Percentiles rank a stretch among this genome's conserved stretches.
phyloP scores from a whole-genome alignment of 64 coral and sea anemone genomes.

The Trachythela sp. region DNA sequence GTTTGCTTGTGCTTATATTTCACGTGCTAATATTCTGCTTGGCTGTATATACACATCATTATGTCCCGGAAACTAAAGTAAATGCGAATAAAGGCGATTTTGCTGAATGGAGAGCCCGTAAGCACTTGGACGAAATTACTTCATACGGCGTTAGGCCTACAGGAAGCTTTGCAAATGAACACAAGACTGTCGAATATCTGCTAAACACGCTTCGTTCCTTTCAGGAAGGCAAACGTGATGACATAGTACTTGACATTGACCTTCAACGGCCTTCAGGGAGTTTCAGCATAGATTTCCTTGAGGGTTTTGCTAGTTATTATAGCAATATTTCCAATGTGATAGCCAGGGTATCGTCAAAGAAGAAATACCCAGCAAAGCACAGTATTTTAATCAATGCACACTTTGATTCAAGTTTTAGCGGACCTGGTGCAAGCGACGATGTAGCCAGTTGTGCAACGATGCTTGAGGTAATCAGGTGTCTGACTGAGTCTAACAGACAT shows the following conservation, averaged over 20 bases:
- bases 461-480: slow-evolving; percentile 79
- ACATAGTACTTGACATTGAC: slow-evolving; percentile 63
- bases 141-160: slow-evolving; percentile 75
- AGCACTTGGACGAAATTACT: slow-evolving; percentile 66
- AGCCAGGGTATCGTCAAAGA: slow-evolving; percentile 59
- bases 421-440: slow-evolving; percentile 85
- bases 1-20: slow-evolving; percentile 3
- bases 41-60: slow-evolving; percentile 27
- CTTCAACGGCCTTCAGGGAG: slow-evolving; percentile 63
- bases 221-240: slow-evolving; percentile 39
- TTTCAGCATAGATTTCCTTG: slow-evolving; percentile 64
- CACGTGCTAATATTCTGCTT: not conserved
- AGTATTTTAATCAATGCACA: slow-evolving; percentile 76
- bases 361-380: slow-evolving; percentile 55
- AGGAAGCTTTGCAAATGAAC: slow-evolving; percentile 85
- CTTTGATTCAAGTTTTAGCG: slow-evolving; percentile 74
- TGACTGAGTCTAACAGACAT: slow-evolving; percentile 34
- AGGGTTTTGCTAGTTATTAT: slow-evolving; percentile 67
- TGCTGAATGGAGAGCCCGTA: slow-evolving; percentile 76
- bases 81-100: slow-evolving; percentile 60
- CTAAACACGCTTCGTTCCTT: slow-evolving; percentile 48
- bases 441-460: slow-evolving; percentile 90
- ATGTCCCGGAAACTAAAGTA: slow-evolving; percentile 55
- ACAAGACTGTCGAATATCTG: slow-evolving; percentile 77
- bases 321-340: slow-evolving; percentile 77